Conservation (phyloP, 2,888 invertebrate genomes). For the Autographa pulchrina region DNA sequence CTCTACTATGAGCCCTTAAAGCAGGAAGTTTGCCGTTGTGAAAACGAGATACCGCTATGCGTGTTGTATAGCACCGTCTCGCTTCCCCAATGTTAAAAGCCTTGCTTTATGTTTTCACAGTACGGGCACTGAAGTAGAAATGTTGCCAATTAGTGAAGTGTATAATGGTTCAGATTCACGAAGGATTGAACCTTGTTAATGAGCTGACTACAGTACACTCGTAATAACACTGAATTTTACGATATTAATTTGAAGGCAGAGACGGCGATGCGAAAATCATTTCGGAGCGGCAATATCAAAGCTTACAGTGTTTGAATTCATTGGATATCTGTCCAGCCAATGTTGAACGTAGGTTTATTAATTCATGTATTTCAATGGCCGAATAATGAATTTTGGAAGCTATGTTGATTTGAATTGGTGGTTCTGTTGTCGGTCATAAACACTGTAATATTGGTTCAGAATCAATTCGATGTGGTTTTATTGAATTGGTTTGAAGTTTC, state of each 20-base stretch:
- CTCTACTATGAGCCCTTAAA: no score
- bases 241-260: constrained; percentile 66
- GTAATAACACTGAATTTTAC: constrained; percentile 69
- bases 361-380: constrained; percentile 43
- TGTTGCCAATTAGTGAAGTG: constrained; percentile 79
- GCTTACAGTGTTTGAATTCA: constrained; percentile 35
- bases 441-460: constrained; percentile 11
- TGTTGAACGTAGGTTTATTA: constrained; percentile 37
- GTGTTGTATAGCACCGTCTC: no score
- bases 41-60: no score
- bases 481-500: background rate
- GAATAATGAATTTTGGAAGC: constrained; percentile 40
- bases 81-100: no score
- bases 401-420: constrained; percentile 28
- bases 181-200: constrained; percentile 73
- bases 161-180: constrained; percentile 71
- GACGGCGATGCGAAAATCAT: constrained; percentile 29
- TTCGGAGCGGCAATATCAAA: constrained; percentile 43
- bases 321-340: constrained; percentile 22
- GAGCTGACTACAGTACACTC: constrained; percentile 63
- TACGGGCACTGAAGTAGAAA: constrained; percentile 59
- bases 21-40: no score
- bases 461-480: constrained; percentile 8
- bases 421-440: constrained; percentile 24
- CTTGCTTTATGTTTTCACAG: no score